Evolutionary conservation across 2,888 invertebrate genomes (phyloP), one percentile per base, ranked within the genome.

Genomic region (Trachelus iudaicus): DNA sequence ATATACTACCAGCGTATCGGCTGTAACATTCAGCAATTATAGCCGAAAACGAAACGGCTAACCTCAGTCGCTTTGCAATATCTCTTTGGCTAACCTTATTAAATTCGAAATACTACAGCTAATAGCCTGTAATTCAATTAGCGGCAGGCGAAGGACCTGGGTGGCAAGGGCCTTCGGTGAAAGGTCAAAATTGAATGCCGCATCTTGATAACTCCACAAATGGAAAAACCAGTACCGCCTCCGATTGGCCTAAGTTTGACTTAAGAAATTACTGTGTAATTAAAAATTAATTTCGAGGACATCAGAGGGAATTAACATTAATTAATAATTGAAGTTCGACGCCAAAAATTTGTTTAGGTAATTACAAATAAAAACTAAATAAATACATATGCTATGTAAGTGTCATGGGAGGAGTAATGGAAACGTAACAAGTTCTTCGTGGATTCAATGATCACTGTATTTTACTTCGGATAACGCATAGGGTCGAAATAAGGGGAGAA

Each of bases 21-120:
- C 34, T 4, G 71, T 75, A 76, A 76, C 78, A 68, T 73, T 76
- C 78, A 34, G 73, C 73, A 76, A 76, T 78, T 56, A 56, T 71
- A 34, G 35, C 40, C 69, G 71, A 76, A 69, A 73, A 78, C 73
- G 76, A 78, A 78, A 76, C 69, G 75, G 33, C 13, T 34, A 34
- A 69, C 78, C 34, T 56, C 56, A 23, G 56, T 23, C 56, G 23
- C 56, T 56, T 23, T 56, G 75, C 78, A 34, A 78, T 78, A 75
- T 75, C 78, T 76, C 78, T 78, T 78, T 75, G 78, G 78, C 75
- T 78, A 78, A 78, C 78, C 78, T 78, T 78, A 78, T 78, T 75
- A 78, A 78, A 78, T 75, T 75, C 75, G 71, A 75, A 75, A 73
- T 73, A 69, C 69, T 69, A 33, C 68, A 37, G 73, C 75, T 78